phyloP scores from a whole-genome alignment of 2,113 vertebrate species.

The Festucalex cinctus region DNA sequence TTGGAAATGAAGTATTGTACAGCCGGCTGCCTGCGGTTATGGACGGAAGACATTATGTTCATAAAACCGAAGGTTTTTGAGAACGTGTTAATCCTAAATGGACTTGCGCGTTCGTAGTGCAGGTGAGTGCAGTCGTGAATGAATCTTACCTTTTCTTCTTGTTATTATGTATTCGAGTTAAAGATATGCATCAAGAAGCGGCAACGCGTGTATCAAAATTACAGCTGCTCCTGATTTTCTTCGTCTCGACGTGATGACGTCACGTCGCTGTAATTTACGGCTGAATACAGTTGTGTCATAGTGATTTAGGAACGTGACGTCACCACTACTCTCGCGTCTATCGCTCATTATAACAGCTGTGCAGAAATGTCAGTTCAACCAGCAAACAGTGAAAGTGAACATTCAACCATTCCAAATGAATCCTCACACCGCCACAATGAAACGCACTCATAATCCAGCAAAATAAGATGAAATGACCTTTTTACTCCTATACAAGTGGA shows the following conservation, averaged over 20 bases:
- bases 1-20: neutral
- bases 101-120: neutral
- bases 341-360: neutral
- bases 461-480: neutral
- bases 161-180: neutral
- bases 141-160: neutral
- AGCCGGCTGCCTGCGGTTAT: too few relatives aligned
- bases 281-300: neutral
- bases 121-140: neutral
- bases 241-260: neutral
- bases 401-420: neutral
- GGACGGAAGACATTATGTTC: too few relatives aligned
- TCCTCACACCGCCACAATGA: neutral
- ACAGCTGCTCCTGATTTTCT: neutral
- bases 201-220: neutral
- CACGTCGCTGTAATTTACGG: neutral
- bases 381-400: neutral
- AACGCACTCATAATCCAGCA: neutral
- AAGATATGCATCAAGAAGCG: neutral
- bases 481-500: conserved; percentile 3
- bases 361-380: neutral
- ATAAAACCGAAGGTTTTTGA: neutral
- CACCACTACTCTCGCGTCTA: neutral
- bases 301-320: neutral
- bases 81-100: neutral